Evolutionary conservation across 2,888 invertebrate genomes (phyloP).

Genomic region (Acleris literana): DNA sequence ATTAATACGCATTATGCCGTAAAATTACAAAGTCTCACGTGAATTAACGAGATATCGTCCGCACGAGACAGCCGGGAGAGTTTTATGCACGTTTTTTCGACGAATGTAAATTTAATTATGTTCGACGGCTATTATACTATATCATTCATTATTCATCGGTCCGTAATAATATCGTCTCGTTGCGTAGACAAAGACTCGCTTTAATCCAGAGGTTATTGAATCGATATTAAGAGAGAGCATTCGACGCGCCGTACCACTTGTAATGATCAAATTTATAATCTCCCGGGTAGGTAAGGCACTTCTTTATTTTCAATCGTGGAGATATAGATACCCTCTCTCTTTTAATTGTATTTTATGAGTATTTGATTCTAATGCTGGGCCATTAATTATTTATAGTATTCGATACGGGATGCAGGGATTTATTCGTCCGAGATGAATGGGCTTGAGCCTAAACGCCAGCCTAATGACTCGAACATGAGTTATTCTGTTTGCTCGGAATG

Average conservation of each 20-base stretch:
- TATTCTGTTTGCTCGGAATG: constrained; percentile 36
- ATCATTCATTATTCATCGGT: constrained; percentile 49
- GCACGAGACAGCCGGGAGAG: constrained; percentile 44
- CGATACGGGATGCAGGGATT: constrained; percentile 78
- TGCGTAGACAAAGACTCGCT: constrained; percentile 64
- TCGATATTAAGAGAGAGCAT: constrained; percentile 75
- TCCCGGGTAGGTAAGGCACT: constrained; percentile 76
- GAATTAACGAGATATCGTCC: constrained; percentile 55
- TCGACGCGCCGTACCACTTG: constrained; percentile 76
- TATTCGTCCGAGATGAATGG: constrained; percentile 70
- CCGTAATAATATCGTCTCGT: constrained; percentile 56
- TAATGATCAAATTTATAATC: constrained; percentile 82
- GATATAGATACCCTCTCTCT: constrained; percentile 76
- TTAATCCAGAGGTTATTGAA: constrained; percentile 74
- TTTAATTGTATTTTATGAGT: constrained; percentile 84
- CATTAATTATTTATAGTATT: constrained; percentile 83
- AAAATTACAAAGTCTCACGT: constrained; percentile 62
- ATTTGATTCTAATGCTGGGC: constrained; percentile 82
- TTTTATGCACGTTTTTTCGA: constrained; percentile 48
- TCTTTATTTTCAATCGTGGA: constrained; percentile 77
- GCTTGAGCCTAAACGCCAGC: constrained; percentile 37
- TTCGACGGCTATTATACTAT: constrained; percentile 41
- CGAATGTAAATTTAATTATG: constrained; percentile 42
- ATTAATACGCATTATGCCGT: constrained; percentile 57
- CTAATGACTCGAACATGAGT: constrained; percentile 45